A percentile compares a stretch with the other conserved stretches of the same genome.
These are phyloP conservation scores for Coregonus sp. DNA, from an alignment of 2,797 vertebrate genomes.

Conservation along the genomic window DNA sequence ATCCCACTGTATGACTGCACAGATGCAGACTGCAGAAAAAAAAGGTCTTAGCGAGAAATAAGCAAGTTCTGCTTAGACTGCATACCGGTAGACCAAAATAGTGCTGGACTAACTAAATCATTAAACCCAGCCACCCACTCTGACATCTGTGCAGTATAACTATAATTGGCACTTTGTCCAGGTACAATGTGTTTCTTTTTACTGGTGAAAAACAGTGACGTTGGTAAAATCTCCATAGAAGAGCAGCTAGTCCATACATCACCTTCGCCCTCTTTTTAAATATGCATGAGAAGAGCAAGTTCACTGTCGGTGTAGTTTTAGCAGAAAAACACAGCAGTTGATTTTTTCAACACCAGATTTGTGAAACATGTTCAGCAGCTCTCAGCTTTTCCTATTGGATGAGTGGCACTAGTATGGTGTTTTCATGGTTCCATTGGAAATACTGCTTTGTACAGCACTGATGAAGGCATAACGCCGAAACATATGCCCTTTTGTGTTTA, in stretches of 20 bases:
- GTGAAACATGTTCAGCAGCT: background rate
- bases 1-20: background rate
- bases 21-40: background rate
- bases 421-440: background rate
- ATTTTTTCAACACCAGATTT: background rate
- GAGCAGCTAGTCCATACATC: slow-evolving; percentile 48
- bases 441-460: no score
- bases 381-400: background rate
- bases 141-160: slow-evolving; percentile 52
- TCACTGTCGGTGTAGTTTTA: slow-evolving; percentile 41
- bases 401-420: background rate
- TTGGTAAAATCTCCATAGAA: slow-evolving; percentile 48
- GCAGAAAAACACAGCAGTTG: slow-evolving; percentile 16
- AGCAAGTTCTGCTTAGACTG: background rate
- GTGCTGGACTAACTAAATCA: slow-evolving; percentile 48
- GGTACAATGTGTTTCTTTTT: slow-evolving; percentile 45
- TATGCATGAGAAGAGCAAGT: slow-evolving; percentile 32
- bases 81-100: slow-evolving; percentile 21
- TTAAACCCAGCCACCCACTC: slow-evolving; percentile 50
- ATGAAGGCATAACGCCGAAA: no score
- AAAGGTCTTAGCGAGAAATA: background rate
- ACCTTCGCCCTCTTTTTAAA: slow-evolving; percentile 29
- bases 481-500: no score
- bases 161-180: slow-evolving; percentile 53
- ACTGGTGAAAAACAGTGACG: slow-evolving; percentile 50